A percentile compares a stretch with the other conserved stretches of the same genome.
Evolutionary conservation across 2,113 vertebrate genomes (phyloP).

Genomic region (Pholis gunnellus): DNA sequence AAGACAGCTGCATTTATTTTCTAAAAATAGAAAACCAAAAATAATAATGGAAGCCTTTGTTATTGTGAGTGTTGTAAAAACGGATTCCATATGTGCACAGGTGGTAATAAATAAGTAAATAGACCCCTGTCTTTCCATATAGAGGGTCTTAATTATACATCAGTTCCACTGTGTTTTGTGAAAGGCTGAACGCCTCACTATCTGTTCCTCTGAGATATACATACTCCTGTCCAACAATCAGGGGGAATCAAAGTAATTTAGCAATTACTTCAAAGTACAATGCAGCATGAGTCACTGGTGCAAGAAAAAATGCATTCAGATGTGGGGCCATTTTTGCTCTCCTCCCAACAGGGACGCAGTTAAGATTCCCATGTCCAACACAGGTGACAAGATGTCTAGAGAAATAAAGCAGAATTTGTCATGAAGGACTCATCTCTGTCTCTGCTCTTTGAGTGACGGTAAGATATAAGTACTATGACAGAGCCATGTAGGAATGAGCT

Average conservation of each 20-base stretch:
- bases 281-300: slow-evolving; percentile 25
- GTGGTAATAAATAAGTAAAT: slow-evolving; percentile 41
- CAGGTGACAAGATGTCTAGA: background rate
- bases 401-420: background rate
- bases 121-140: slow-evolving; percentile 19
- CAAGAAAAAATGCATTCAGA: background rate
- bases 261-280: slow-evolving; percentile 41
- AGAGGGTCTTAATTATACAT: slow-evolving; percentile 18
- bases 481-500: background rate
- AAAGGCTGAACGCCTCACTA: background rate
- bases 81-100: background rate
- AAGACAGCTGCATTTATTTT: slow-evolving; percentile 7
- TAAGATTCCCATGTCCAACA: background rate
- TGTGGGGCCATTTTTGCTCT: slow-evolving; percentile 12
- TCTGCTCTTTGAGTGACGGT: background rate
- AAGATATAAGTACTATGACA: slow-evolving; percentile 5
- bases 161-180: slow-evolving; percentile 35
- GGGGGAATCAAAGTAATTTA: slow-evolving; percentile 42
- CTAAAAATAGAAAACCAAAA: background rate
- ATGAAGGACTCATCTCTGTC: background rate
- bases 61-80: background rate
- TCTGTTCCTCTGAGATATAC: slow-evolving; percentile 35
- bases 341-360: slow-evolving; percentile 14
- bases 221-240: slow-evolving; percentile 33
- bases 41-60: background rate